phyloP scores from a whole-genome alignment of 2,888 invertebrate genomes.

The Germaria angustata region DNA sequence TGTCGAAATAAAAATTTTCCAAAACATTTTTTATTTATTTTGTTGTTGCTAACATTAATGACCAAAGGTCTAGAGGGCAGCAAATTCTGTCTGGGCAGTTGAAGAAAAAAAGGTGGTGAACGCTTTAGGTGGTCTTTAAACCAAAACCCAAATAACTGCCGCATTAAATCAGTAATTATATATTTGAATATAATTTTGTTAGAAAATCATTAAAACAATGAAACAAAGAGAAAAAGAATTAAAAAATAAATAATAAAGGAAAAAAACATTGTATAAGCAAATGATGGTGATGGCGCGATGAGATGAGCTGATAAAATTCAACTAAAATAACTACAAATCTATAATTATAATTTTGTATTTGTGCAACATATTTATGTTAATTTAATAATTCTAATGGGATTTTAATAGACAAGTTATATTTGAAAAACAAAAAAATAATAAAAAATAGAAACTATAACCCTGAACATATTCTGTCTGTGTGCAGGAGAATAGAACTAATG shows the following conservation, averaged over 20 bases:
- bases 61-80: no score
- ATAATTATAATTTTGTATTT: constrained; percentile 56
- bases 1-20: neutral
- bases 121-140: constrained; percentile 62
- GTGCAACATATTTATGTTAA: constrained; percentile 55
- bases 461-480: neutral
- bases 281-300: constrained; percentile 1
- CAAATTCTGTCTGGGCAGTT: no score
- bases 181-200: constrained; percentile 64
- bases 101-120: neutral
- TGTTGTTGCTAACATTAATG: neutral
- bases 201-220: constrained; percentile 29
- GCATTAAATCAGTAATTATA: constrained; percentile 64
- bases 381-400: constrained; percentile 65
- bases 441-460: neutral
- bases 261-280: neutral
- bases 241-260: neutral
- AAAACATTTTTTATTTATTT: neutral
- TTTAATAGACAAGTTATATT: constrained; percentile 48
- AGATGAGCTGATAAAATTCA: constrained; percentile 41
- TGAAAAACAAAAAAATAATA: no score
- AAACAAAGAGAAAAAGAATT: constrained; percentile 13
- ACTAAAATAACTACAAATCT: constrained; percentile 55
- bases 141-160: constrained; percentile 40
- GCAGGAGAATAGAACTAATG: neutral